Percentiles rank a stretch among this genome's conserved stretches.
Conservation (phyloP, 2,797 vertebrate species). For the Eremophila alpestris region DNA sequence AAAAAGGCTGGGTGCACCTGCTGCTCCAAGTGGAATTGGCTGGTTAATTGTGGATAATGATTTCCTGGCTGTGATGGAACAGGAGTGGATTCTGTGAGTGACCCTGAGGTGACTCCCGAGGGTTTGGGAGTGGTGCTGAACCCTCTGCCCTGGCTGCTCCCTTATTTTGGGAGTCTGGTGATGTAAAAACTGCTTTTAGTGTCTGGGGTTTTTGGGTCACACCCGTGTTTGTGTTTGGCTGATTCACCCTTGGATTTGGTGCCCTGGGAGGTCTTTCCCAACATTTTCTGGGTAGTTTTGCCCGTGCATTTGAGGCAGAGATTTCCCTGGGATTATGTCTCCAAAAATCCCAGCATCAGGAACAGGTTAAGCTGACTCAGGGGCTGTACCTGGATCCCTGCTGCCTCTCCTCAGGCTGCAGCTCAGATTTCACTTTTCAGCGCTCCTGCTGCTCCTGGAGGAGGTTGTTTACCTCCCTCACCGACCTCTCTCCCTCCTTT, state of each 20-base stretch:
- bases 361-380: neutral
- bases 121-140: no score
- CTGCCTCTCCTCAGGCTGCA: neutral
- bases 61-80: neutral
- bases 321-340: neutral
- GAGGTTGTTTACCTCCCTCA: neutral
- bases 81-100: neutral
- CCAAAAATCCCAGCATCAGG: neutral
- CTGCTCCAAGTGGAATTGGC: neutral
- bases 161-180: neutral
- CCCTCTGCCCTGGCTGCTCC: neutral
- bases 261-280: neutral
- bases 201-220: neutral
- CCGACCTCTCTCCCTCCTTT: neutral
- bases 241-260: neutral
- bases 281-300: fast-evolving
- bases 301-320: neutral
- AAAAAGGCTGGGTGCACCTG: neutral
- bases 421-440: neutral
- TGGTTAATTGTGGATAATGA: neutral
- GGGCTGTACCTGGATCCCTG: neutral
- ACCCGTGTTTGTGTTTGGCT: fast-evolving
- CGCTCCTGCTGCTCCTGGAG: neutral
- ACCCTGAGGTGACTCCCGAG: neutral
- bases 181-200: neutral